Base-by-base conservation (phyloP, 2,888 invertebrate species). In the Drosophila austrosaltans region DNA sequence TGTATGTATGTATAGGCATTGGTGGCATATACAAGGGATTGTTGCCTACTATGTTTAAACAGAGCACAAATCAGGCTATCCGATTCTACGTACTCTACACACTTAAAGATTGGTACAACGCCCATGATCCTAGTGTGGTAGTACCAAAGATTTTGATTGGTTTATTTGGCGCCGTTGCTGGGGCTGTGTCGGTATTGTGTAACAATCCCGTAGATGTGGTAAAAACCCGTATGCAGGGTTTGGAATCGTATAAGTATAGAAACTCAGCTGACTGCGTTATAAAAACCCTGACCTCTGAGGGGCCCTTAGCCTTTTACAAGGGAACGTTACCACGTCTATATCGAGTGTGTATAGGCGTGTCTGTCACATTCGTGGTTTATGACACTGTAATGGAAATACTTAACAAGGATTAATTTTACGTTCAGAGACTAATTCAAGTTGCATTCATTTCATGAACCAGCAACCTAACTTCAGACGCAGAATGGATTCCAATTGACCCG, bases 141-240 rank as follows among this genome's bases (percentile, higher is more conserved):
- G 96, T 98, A 71, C 98, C 98, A 12, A 98, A 97, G 90, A 93
- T 95, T 57, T 89, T 97, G 4, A 96, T 97, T 0, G 99, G 97
- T 36, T 88, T 94, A 44, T 98, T 99, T 93, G 99, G 99, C 91
- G 97, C 96, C 36, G 89, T 97, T 44, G 99, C 99, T 66, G 99
- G 94, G 62, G 98, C 98, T 36, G 96, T 96, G 3, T 98, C 98
- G 20, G 98, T 99, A 1, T 98, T 98, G 93, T 98, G 98, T 32
- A 99, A 99, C 93, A 99, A 98, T 6, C 99, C 99, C 0, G 95
- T 99, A 70, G 99, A 99, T 93, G 99, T 99, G 5, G 96, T 99
- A 25, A 99, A 99, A 93, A 99, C 99, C 1, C 94, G 99, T 80
- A 98, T 99, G 98, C 98, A 99, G 93, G 98, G 98, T 12, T 93